phyloP scores from a whole-genome alignment of 2,888 invertebrate genomes.

The Timema cristinae region DNA sequence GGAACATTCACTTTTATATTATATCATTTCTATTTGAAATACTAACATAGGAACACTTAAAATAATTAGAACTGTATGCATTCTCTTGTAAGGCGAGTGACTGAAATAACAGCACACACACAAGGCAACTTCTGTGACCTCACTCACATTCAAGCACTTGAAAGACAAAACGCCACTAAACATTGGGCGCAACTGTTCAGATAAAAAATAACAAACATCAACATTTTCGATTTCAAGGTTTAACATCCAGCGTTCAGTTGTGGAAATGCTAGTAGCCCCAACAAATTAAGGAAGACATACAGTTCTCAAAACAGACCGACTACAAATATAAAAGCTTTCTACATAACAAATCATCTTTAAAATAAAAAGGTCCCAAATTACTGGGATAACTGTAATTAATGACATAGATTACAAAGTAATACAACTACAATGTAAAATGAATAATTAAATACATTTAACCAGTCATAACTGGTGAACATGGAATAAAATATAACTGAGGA shows the following conservation, averaged over 20 bases:
- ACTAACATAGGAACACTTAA: conserved; percentile 33
- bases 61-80: conserved; percentile 30
- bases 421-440: conserved; percentile 31
- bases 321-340: conserved; percentile 31
- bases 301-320: conserved; percentile 29
- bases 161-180: background rate
- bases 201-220: background rate
- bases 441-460: conserved; percentile 30
- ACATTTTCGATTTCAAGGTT: too few relatives aligned
- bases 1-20: conserved; percentile 29
- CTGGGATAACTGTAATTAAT: conserved; percentile 28
- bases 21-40: conserved; percentile 19
- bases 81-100: conserved; percentile 18
- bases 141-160: background rate
- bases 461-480: conserved; percentile 27
- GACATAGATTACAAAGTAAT: conserved; percentile 29
- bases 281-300: conserved; percentile 31
- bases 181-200: conserved; percentile 11
- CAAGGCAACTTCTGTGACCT: background rate
- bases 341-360: conserved; percentile 29
- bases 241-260: too few relatives aligned
- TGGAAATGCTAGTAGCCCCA: conserved; percentile 19
- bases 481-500: conserved; percentile 27
- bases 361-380: conserved; percentile 22
- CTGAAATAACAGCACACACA: conserved; percentile 11